phyloP scores from a whole-genome alignment of 2,113 vertebrate genomes.

The Elachura formosa region DNA sequence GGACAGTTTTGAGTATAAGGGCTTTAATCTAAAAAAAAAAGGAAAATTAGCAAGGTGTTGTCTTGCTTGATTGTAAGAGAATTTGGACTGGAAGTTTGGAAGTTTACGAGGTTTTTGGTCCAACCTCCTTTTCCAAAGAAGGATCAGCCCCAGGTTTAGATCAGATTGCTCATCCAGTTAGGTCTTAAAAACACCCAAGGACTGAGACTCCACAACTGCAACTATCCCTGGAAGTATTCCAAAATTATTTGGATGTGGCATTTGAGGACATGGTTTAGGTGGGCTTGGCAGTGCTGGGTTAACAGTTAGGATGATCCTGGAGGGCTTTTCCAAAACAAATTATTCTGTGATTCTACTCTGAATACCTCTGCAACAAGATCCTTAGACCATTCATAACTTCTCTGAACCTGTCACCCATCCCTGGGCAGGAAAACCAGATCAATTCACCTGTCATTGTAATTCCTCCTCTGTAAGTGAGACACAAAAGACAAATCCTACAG shows the following conservation, averaged over 20 bases:
- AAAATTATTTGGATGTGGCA: not conserved
- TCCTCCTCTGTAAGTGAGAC: not conserved
- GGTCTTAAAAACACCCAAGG: not conserved
- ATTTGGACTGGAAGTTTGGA: not conserved
- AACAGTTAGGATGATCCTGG: not conserved
- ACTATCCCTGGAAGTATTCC: not conserved
- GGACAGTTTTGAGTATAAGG: not conserved
- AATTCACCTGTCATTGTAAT: slow-evolving; percentile 16
- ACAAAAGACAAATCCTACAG: not conserved
- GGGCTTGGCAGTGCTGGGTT: not conserved
- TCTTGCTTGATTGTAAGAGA: not conserved
- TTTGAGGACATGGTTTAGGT: not conserved
- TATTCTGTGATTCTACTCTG: not conserved
- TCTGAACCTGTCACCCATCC: not conserved
- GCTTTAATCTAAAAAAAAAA: not conserved
- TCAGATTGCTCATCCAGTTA: not conserved
- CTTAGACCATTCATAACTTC: not conserved
- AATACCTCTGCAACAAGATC: not conserved
- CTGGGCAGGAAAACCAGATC: not conserved
- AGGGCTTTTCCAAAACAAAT: not conserved
- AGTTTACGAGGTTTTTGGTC: not conserved
- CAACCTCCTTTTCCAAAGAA: not conserved
- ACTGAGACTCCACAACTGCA: not conserved
- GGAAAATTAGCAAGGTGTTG: not conserved
- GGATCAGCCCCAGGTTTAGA: not conserved